Percentiles rank a stretch among this genome's conserved stretches.
Evolutionary conservation across 2,888 invertebrate species (phyloP).

Genomic region (Lapara coniferarum): DNA sequence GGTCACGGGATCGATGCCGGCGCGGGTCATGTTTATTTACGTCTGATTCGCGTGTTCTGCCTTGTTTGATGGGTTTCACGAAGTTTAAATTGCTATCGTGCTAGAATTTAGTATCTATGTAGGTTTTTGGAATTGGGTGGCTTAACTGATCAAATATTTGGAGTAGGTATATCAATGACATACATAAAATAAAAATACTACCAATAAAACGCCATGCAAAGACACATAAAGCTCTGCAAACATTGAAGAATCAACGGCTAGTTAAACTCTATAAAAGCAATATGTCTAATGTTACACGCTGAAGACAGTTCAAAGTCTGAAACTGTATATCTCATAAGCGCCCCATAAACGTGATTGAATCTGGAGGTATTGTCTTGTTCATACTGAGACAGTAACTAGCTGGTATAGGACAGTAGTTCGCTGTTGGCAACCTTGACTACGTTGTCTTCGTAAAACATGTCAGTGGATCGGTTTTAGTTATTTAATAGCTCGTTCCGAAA

Average conservation of each 20-base stretch:
- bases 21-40: constrained; percentile 19
- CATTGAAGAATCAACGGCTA: background rate
- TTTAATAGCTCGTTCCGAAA: no score
- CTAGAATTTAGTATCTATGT: background rate
- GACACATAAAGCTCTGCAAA: background rate
- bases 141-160: no score
- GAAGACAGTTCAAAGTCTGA: constrained; percentile 15
- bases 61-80: background rate
- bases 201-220: background rate
- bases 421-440: no score
- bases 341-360: constrained; percentile 25
- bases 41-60: constrained; percentile 8
- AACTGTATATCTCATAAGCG: constrained; percentile 5
- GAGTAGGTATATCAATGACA: no score
- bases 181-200: background rate
- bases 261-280: constrained; percentile 3
- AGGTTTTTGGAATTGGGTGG: background rate
- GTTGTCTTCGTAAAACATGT: no score
- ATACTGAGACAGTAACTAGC: background rate
- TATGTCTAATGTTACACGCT: constrained; percentile 5
- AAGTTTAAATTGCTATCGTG: background rate
- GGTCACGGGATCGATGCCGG: constrained; percentile 29
- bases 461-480: no score
- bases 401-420: no score
- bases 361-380: background rate